A percentile compares a stretch with the other conserved stretches of the same genome.
Evolutionary conservation across 2,797 vertebrate species (phyloP).

Genomic region (Loriculus beryllinus): DNA sequence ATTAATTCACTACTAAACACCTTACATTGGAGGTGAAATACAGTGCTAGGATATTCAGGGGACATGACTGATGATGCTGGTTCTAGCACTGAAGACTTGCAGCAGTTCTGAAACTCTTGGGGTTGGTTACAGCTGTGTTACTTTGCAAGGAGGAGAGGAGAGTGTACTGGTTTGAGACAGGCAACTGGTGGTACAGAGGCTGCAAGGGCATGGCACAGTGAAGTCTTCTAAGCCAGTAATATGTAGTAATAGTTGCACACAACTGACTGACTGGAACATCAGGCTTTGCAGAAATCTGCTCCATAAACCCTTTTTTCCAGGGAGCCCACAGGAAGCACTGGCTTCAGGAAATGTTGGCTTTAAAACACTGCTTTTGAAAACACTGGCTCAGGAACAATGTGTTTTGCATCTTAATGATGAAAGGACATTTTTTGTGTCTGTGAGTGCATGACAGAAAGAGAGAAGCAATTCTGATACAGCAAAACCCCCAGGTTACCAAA

Average conservation of each 20-base stretch:
- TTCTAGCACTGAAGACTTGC: background rate
- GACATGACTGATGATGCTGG: background rate
- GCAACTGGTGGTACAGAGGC: background rate
- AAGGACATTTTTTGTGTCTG: background rate
- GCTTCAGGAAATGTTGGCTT: background rate
- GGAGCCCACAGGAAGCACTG: background rate
- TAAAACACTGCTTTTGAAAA: slow-evolving; percentile 1
- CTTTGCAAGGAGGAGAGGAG: background rate
- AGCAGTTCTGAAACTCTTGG: background rate
- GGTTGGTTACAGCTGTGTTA: background rate
- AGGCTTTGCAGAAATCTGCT: slow-evolving; percentile 1
- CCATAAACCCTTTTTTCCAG: background rate
- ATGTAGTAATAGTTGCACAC: background rate
- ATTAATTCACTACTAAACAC: background rate
- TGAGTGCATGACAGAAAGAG: background rate
- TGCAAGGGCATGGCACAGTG: background rate
- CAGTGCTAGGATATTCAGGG: background rate
- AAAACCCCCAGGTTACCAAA: background rate
- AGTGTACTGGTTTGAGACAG: background rate
- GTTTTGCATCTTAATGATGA: background rate
- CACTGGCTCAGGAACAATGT: background rate
- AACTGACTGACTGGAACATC: background rate
- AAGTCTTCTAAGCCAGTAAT: background rate
- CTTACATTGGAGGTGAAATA: background rate
- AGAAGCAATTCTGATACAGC: background rate